phyloP scores from a whole-genome alignment of 2,888 invertebrate genomes.

The Drosophila demipolita region DNA sequence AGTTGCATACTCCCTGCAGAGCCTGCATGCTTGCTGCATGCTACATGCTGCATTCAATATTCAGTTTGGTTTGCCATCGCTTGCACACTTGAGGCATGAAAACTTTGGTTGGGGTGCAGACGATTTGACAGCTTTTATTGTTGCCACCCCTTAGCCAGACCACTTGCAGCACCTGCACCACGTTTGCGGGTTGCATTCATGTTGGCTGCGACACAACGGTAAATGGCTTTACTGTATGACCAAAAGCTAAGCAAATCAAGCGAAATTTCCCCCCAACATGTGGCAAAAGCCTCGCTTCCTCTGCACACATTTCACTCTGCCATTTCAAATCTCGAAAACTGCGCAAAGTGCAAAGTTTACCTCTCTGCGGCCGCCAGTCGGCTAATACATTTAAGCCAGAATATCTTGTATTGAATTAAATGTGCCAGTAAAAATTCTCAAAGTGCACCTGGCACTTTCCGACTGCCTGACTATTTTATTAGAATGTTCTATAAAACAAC shows the following conservation, averaged over 20 bases:
- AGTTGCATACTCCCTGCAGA: constrained; percentile 15
- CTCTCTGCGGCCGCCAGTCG: constrained; percentile 43
- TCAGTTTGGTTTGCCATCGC: constrained; percentile 14
- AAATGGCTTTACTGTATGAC: constrained; percentile 67
- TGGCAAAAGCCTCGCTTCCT: constrained; percentile 18
- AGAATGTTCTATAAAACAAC: neutral
- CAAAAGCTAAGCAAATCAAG: constrained; percentile 70
- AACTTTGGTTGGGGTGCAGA: constrained; percentile 32
- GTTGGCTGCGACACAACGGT: constrained; percentile 55
- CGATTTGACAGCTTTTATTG: constrained; percentile 58
- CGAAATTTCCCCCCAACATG: constrained; percentile 33
- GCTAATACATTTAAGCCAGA: neutral
- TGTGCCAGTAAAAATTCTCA: constrained; percentile 49
- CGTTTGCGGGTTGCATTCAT: constrained; percentile 43
- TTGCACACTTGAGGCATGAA: constrained; percentile 49
- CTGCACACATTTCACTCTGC: constrained; percentile 32
- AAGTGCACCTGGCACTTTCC: constrained; percentile 39
- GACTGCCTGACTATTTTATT: neutral
- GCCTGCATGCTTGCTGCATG: constrained; percentile 14
- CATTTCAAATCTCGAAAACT: constrained; percentile 27
- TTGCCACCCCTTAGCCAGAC: neutral
- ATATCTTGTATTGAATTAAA: constrained; percentile 29
- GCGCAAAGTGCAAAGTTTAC: constrained; percentile 39
- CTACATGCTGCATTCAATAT: neutral
- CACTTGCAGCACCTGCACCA: constrained; percentile 1